These are phyloP conservation scores for Spodoptera frugiperda DNA, from an alignment of 1,140 invertebrate genomes.

Conservation along the genomic window DNA sequence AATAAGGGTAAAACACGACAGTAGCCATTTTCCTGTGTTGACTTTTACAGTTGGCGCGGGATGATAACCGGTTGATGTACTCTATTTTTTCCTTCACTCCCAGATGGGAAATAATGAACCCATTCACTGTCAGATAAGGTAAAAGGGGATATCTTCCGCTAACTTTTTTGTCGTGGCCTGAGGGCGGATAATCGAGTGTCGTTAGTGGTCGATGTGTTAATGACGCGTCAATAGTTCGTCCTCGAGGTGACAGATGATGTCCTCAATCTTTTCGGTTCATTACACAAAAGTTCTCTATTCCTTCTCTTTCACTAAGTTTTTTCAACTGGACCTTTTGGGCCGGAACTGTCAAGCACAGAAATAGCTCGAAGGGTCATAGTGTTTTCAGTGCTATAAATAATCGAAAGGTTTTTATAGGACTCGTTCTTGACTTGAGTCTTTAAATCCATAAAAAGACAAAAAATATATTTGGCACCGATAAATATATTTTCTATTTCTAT, in stretches of 20 bases:
- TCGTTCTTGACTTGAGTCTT: too few species aligned
- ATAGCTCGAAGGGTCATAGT: too few species aligned
- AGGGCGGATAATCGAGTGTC: not conserved
- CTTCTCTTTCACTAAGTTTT: not conserved
- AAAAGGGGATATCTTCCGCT: constrained; percentile 3
- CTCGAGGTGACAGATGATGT: constrained; percentile 22
- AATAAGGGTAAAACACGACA: not conserved
- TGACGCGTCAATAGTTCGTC: constrained; percentile 10
- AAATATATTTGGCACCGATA: too few species aligned
- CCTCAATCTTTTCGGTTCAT: not conserved
- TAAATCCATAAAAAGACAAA: too few species aligned
- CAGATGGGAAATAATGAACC: constrained; percentile 5
- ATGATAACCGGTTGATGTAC: constrained; percentile 13
- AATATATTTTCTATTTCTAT: too few species aligned
- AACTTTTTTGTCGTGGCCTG: not conserved
- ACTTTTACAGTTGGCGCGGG: constrained; percentile 30
- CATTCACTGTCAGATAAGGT: constrained; percentile 7
- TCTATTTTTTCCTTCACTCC: constrained; percentile 7
- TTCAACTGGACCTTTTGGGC: not conserved
- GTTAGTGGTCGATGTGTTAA: constrained; percentile 20
- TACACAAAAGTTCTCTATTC: not conserved
- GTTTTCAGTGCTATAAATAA: too few species aligned
- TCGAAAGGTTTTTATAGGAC: too few species aligned
- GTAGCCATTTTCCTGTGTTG: constrained; percentile 30
- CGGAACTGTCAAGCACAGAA: too few species aligned